Conservation (phyloP, 2,888 invertebrate genomes). For the Aleiodes alternator region DNA sequence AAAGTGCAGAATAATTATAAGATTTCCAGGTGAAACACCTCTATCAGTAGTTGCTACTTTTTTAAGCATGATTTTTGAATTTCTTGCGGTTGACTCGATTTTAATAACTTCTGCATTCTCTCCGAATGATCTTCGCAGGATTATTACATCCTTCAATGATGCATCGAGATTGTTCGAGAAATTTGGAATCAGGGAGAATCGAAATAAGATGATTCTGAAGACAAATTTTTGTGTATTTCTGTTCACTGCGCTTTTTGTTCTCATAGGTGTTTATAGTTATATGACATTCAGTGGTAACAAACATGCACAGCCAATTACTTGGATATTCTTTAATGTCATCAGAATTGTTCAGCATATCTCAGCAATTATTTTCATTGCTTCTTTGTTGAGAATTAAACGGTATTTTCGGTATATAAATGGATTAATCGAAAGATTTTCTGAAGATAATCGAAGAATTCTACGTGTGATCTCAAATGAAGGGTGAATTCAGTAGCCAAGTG, state of each 20-base stretch:
- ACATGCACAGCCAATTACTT: neutral
- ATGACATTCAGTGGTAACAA: no score
- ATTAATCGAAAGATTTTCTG: neutral
- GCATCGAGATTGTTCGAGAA: neutral
- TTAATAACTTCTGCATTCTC: neutral
- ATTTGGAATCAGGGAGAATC: neutral
- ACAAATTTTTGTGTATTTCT: neutral
- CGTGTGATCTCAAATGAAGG: neutral
- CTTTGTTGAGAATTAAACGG: neutral
- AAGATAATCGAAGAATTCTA: neutral
- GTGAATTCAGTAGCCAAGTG: no score
- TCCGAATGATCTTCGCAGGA: neutral
- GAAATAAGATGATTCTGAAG: neutral
- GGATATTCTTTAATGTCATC: neutral
- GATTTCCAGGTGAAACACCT: conserved; percentile 6
- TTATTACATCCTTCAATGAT: neutral
- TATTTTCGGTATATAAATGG: neutral
- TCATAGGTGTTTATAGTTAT: neutral
- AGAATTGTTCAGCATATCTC: neutral
- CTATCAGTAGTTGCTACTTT: neutral
- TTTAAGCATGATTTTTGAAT: neutral
- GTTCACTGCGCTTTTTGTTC: neutral
- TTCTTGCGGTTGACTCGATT: neutral
- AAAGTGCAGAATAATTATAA: neutral
- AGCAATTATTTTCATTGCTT: neutral